Evolutionary conservation across 2,888 invertebrate species (phyloP), one percentile per base, ranked within the genome.

Genomic region (Melanophora roralis): DNA sequence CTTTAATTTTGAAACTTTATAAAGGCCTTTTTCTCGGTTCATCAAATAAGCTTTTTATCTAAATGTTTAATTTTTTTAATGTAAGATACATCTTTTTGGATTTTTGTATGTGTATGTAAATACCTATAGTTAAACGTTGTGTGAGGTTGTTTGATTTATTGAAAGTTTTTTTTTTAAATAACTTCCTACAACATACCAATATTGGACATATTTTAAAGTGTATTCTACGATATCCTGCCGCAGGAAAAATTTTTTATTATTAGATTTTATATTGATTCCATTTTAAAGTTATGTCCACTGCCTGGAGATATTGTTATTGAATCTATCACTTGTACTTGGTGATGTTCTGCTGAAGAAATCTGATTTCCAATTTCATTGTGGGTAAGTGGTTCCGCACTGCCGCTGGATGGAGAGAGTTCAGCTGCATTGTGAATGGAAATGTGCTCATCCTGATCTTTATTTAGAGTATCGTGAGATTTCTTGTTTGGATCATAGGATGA

Each of bases 261-360:
- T 36, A 67, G 7, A 59, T 78, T 82, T 87, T 89, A 89, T 83
- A 90, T 89, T 77, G 89, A 87, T 83, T 90, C 90, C 78, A 90
- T 89, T 85, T 90, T 90, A 72, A 90, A 90, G 81, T 85, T 87
- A 76, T 88, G 87, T 45, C 86, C 86, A 74, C 85, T 85, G 53
- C 85, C 85, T 11, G 89, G 88, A 12, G 89, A 89, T 84, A 89
- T 89, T 65, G 88, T 88, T 67, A 89, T 88, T 16, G 89, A 88
- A 81, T 87, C 87, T 49, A 89, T 88, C 21, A 89, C 88, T 80
- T 87, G 88, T 19, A 88, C 86, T 36, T 83, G 86, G 74, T 82
- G 85, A 38, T 75, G 60, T 36, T 72, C 78, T 14, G 81, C 53
- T 9, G 82, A 76, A 21, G 82, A 72, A 21, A 78, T 74, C 45